These are phyloP conservation scores for Orthosia gothica DNA, from an alignment of 2,888 invertebrate species.

Conservation along the genomic window DNA sequence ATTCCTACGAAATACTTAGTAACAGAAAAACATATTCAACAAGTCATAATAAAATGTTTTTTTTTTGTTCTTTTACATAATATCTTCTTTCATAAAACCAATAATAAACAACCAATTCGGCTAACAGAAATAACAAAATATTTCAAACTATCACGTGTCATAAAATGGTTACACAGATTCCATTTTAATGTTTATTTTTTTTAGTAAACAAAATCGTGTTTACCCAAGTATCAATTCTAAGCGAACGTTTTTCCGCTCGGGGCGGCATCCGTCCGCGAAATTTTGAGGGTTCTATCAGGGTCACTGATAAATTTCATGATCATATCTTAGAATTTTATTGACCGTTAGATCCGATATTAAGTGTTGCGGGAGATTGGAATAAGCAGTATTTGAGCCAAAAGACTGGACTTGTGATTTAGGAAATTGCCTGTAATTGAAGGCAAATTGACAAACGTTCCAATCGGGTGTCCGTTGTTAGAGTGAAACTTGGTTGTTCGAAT, in stretches of 20 bases:
- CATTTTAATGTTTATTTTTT: conserved; percentile 53
- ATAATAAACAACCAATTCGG: conserved; percentile 13
- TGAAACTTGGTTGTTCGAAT: background rate
- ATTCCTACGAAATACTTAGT: background rate
- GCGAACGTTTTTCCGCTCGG: conserved; percentile 67
- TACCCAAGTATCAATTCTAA: conserved; percentile 67
- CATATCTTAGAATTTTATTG: conserved; percentile 84
- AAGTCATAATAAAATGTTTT: background rate
- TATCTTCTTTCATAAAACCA: background rate
- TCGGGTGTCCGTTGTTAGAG: background rate
- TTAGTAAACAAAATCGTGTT: conserved; percentile 56
- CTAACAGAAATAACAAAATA: conserved; percentile 19
- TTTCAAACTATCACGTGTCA: conserved; percentile 1
- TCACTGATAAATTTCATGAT: conserved; percentile 80
- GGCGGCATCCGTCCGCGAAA: conserved; percentile 73
- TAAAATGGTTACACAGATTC: conserved; percentile 30
- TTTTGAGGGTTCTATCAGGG: conserved; percentile 74
- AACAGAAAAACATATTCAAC: background rate
- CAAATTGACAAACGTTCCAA: background rate
- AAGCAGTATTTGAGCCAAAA: background rate
- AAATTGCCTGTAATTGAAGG: background rate
- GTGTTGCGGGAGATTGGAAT: conserved; percentile 19
- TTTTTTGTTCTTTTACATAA: background rate
- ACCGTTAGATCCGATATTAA: conserved; percentile 81
- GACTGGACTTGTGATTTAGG: background rate